Evolutionary conservation across 2,797 vertebrate species (phyloP), one percentile per base, ranked within the genome.

Genomic region (Ctenochaetus hawaiiensis): DNA sequence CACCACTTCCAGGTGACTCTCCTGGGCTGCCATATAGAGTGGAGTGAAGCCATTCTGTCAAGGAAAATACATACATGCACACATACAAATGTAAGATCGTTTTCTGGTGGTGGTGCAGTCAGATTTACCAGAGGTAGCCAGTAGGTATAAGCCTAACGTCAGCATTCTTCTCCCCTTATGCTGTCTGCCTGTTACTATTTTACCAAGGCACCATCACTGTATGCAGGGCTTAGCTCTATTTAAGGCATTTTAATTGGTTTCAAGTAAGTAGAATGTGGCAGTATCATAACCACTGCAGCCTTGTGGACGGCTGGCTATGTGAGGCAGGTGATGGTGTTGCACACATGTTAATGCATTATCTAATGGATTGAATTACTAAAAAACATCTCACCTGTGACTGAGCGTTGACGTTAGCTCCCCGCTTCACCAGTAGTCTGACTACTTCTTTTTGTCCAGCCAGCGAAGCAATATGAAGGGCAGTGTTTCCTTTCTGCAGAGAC

Each of bases 11-110:
- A 98, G 90, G 89, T 99, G 98, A 86, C 98, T 99, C 87, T 99
- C 98, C 90, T 99, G 98, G 75, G 98, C 96, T 44, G 98, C 98
- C 98, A 99, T 99, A 79, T 99, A 99, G 30, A 99, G 94, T 14
- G 98, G 98, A 62, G 98, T 99, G 85, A 99, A 99, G 82, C 98
- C 98, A 96, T 99, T 99, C 98, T 99, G 88, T 58, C 75, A 60
- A 84, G 10, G 87, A 26, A 87, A 8, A 73, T 12, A 14, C 44
- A 72, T 17, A 72, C 20, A 58, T 22, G 18, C 8, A 47, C 48
- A 72, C 11, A 72, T 7, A 43, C 20, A 23, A 51, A 65, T 13
- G 18, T 6, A 17, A 52, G 20, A 23, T 20, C 1, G 12, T 0
- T 13, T 65, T 10, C 49, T 22, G 18, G 8, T 26, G 2, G 23